Evolutionary conservation across 1,140 invertebrate species (phyloP).

Genomic region (Bombus balteatus): DNA sequence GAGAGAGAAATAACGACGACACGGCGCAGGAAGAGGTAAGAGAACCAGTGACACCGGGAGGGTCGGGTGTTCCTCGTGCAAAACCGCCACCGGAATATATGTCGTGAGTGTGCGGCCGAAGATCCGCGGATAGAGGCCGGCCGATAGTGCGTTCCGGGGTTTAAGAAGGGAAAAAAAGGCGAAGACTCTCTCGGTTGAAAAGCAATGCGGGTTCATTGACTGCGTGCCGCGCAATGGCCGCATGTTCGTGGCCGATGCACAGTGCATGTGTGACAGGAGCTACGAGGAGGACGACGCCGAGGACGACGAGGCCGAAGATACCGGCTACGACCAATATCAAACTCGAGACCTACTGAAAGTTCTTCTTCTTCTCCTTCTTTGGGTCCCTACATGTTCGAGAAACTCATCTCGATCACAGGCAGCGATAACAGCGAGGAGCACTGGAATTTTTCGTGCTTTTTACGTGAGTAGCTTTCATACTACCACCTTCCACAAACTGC

Average conservation of each 20-base stretch:
- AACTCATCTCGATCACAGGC: conserved; percentile 10
- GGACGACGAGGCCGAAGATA: conserved; percentile 49
- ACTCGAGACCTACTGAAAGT: conserved; percentile 40
- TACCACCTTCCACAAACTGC: not conserved
- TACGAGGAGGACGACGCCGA: conserved; percentile 49
- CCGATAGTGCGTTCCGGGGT: conserved; percentile 50
- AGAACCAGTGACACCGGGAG: conserved; percentile 64
- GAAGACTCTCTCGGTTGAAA: conserved; percentile 58
- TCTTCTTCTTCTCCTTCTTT: not conserved
- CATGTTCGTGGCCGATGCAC: conserved; percentile 64
- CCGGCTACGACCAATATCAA: conserved; percentile 41
- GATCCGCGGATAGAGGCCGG: conserved; percentile 63
- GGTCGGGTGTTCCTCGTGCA: conserved; percentile 60
- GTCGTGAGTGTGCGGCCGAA: conserved; percentile 44
- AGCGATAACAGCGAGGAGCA: conserved; percentile 22
- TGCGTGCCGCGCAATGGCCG: conserved; percentile 68
- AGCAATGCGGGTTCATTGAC: conserved; percentile 71
- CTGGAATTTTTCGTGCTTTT: conserved; percentile 4
- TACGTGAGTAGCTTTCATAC: conserved; percentile 13
- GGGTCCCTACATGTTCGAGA: not conserved
- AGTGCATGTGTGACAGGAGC: conserved; percentile 64
- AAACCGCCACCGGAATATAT: conserved; percentile 68
- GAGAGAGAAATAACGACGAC: conserved; percentile 48
- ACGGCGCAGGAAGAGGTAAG: conserved; percentile 49
- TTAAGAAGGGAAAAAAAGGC: conserved; percentile 54